Evolutionary conservation across 2,797 vertebrate genomes (phyloP), one percentile per base, ranked within the genome.

Genomic region (Vespertilio murinus): DNA sequence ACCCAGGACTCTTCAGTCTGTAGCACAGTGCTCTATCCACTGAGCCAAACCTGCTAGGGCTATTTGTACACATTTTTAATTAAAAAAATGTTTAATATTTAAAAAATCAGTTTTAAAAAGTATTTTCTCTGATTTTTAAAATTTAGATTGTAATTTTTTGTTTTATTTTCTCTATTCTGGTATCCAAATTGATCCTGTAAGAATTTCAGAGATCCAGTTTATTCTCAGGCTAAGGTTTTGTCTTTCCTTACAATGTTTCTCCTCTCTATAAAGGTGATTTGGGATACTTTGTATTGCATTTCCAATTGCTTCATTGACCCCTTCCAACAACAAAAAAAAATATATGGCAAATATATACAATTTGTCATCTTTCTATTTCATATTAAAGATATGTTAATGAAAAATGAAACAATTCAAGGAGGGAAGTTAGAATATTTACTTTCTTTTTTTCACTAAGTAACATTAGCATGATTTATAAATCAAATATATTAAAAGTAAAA

Each of bases 111-210:
- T 25, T 87, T 35, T n/a, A 3, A 6, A 59, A 67, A 80, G 30
- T 49, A 70, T 35, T 64, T 30, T 49, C 14, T 35, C 42, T n/a
- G 25, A 30, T 22, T 78, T 88, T 89, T 47, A 52, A 59, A 64
- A 64, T 74, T 47, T 33, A 61, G 25, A 42, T 47, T 73, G 45
- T 56, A 54, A 47, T 56, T 88, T 91, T 52, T 92, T 56, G 6
- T 77, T 83, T 95, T 49, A 45, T 73, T 25, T 89, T 8, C 80
- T 87, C 22, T 83, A 35, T 87, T 22, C 49, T 90, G 67, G n/a
- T 71, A 18, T 93, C 59, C 77, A 82, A 45, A 47, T n/a, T 71
- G 61, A 90, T 78, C 16, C 69, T 82, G 0, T 92, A 82, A 70
- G 61, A 47, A 91, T 65, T 90, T 82, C 23, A 90, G n/a, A 70